Evolutionary conservation across 2,888 invertebrate genomes (phyloP).

Genomic region (Habroteleia sp.): DNA sequence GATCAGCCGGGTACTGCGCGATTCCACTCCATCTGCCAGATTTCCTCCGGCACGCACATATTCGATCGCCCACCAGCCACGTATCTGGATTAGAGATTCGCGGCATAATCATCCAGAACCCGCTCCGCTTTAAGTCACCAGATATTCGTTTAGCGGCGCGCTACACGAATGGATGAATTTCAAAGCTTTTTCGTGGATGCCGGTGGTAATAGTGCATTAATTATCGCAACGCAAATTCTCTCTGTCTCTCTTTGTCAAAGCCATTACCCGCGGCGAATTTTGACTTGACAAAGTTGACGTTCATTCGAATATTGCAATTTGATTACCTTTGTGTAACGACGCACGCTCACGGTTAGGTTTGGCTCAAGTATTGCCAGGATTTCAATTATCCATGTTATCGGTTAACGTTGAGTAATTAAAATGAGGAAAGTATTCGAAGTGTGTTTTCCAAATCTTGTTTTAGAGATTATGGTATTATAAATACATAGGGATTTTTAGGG

Average conservation of each 20-base stretch:
- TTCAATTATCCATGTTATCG: too few relatives aligned
- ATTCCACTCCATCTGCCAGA: conserved; percentile 75
- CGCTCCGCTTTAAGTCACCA: conserved; percentile 42
- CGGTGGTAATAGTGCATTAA: conserved; percentile 37
- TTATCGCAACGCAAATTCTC: conserved; percentile 21
- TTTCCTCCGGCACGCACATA: conserved; percentile 55
- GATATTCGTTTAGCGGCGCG: conserved; percentile 23
- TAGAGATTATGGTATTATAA: too few relatives aligned
- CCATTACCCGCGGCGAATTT: neutral
- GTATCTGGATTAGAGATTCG: conserved; percentile 23
- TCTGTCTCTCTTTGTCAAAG: too few relatives aligned
- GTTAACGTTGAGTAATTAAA: too few relatives aligned
- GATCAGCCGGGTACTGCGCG: conserved; percentile 72
- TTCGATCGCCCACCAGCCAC: conserved; percentile 20
- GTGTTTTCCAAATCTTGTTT: too few relatives aligned
- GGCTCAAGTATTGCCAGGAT: too few relatives aligned
- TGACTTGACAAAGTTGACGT: conserved; percentile 8
- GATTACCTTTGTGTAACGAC: too few relatives aligned
- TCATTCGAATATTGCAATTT: too few relatives aligned
- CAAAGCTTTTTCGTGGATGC: conserved; percentile 42
- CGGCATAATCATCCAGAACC: conserved; percentile 30
- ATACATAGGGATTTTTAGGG: too few relatives aligned
- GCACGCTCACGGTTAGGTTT: too few relatives aligned
- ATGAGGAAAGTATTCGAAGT: too few relatives aligned
- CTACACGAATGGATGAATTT: conserved; percentile 16